phyloP scores from a whole-genome alignment of 2,113 vertebrate genomes.

The Zosterops hypoxanthus region DNA sequence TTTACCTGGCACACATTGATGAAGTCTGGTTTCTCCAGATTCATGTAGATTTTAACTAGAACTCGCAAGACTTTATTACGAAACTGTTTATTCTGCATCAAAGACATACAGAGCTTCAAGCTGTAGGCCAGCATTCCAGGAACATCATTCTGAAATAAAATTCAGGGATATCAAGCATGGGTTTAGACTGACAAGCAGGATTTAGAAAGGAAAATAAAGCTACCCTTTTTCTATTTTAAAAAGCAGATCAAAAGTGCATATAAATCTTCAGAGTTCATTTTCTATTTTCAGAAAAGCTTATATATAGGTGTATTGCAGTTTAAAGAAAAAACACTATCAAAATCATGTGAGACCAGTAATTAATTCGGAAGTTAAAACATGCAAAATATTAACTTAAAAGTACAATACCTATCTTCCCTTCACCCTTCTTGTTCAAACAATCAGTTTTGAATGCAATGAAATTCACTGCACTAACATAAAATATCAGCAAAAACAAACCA shows the following conservation, averaged over 20 bases:
- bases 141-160: conserved; percentile 88
- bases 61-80: conserved; percentile 95
- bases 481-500: background rate
- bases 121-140: conserved; percentile 97
- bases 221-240: background rate
- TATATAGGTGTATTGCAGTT: background rate
- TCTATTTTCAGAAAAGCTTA: background rate
- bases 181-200: background rate
- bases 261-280: background rate
- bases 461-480: background rate
- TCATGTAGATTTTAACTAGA: conserved; percentile 99
- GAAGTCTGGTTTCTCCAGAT: conserved; percentile 97
- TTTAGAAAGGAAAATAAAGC: background rate
- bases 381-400: background rate
- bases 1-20: conserved; percentile 98
- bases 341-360: background rate
- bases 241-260: background rate
- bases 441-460: background rate
- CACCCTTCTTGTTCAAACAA: background rate
- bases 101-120: conserved; percentile 98
- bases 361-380: background rate
- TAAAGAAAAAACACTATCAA: background rate
- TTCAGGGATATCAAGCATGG: background rate
- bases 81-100: conserved; percentile 99
- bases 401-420: background rate